phyloP scores from a whole-genome alignment of 2,113 vertebrate genomes.

The Eonycteris spelaea region DNA sequence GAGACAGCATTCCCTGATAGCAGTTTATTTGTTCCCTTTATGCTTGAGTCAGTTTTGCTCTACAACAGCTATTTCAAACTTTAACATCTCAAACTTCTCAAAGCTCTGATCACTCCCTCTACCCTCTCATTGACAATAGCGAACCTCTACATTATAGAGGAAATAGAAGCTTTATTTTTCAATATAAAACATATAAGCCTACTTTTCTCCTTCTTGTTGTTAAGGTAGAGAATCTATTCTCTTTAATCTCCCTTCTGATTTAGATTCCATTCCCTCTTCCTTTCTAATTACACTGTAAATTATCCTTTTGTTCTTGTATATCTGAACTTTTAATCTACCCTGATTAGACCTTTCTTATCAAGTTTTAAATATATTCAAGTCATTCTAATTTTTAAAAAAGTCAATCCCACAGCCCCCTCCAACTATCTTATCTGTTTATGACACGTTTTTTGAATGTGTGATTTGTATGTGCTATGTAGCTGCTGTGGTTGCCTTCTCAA shows the following conservation, averaged over 20 bases:
- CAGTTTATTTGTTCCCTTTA: constrained; percentile 9
- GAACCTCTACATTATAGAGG: background rate
- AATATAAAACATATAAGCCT: background rate
- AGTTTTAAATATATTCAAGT: constrained; percentile 24
- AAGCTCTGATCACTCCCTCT: background rate
- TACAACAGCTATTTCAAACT: background rate
- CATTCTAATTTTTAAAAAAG: background rate
- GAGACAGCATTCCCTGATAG: background rate
- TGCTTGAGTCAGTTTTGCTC: background rate
- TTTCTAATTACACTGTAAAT: background rate
- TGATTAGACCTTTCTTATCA: background rate
- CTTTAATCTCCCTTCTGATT: constrained; percentile 25
- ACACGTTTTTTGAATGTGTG: background rate
- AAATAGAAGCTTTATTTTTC: background rate
- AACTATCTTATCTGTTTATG: background rate
- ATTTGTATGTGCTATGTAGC: background rate
- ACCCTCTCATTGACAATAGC: background rate
- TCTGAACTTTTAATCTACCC: background rate
- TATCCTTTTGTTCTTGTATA: background rate
- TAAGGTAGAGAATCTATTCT: background rate
- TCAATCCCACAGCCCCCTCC: background rate
- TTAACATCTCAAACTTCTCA: constrained; percentile 3
- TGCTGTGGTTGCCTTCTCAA: background rate
- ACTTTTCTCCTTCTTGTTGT: background rate
- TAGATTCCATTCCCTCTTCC: background rate